Percentiles rank a stretch among this genome's conserved stretches.
phyloP scores from a whole-genome alignment of 2,888 invertebrate genomes.

The Cheilosia soror region DNA sequence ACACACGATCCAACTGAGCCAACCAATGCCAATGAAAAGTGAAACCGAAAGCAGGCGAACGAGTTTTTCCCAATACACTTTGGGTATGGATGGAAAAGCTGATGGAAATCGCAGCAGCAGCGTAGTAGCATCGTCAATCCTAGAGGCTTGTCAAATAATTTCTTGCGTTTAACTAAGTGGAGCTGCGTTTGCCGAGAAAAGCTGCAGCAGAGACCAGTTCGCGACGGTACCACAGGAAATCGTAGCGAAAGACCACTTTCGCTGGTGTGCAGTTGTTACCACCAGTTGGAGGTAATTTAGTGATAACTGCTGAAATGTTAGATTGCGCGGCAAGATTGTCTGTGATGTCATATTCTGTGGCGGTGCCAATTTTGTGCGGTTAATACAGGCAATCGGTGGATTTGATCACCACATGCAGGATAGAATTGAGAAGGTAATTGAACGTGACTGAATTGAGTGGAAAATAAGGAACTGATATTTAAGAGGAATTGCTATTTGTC shows the following conservation, averaged over 20 bases:
- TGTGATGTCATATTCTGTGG: slow-evolving; percentile 63
- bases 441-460: slow-evolving; percentile 26
- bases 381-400: background rate
- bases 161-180: slow-evolving; percentile 14
- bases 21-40: slow-evolving; percentile 70
- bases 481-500: background rate
- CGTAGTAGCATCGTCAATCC: slow-evolving; percentile 54
- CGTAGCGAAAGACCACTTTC: slow-evolving; percentile 60
- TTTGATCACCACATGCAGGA: background rate
- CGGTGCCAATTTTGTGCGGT: slow-evolving; percentile 32
- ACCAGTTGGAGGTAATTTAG: slow-evolving; percentile 53
- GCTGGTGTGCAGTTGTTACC: slow-evolving; percentile 29
- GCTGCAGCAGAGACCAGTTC: slow-evolving; percentile 35
- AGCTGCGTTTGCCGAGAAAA: slow-evolving; percentile 19
- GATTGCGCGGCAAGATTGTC: slow-evolving; percentile 43
- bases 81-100: slow-evolving; percentile 15
- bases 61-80: slow-evolving; percentile 36
- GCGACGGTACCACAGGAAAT: slow-evolving; percentile 43
- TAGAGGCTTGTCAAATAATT: slow-evolving; percentile 62
- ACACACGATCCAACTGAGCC: background rate
- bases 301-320: slow-evolving; percentile 64
- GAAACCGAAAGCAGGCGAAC: slow-evolving; percentile 65
- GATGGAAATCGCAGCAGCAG: slow-evolving; percentile 13
- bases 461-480: slow-evolving; percentile 16
- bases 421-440: slow-evolving; percentile 22